Evolutionary conservation across 2,888 invertebrate species (phyloP).

Genomic region (Julus scanicus): DNA sequence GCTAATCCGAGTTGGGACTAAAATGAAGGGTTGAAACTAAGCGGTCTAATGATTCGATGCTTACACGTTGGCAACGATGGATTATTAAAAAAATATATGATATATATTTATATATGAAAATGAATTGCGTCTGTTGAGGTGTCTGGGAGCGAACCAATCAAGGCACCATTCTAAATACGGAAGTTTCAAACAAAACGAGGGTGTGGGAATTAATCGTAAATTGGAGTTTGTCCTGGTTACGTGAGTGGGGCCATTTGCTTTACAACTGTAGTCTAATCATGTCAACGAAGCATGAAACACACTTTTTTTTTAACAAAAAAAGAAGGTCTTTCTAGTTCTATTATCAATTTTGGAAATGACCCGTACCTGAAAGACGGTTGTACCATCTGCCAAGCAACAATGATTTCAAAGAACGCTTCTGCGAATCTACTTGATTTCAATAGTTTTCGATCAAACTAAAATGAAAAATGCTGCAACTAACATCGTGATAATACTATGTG

Average conservation of each 20-base stretch:
- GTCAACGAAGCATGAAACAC: constrained; percentile 45
- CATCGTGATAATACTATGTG: constrained; percentile 43
- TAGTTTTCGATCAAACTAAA: constrained; percentile 25
- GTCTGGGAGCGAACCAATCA: constrained; percentile 45
- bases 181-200: not conserved
- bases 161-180: constrained; percentile 25
- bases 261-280: constrained; percentile 40
- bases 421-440: constrained; percentile 47
- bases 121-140: constrained; percentile 33
- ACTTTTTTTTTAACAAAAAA: not conserved
- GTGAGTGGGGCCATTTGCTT: constrained; percentile 40
- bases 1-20: constrained; percentile 39
- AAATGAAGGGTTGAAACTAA: constrained; percentile 43
- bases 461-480: constrained; percentile 45
- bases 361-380: constrained; percentile 45
- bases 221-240: constrained; percentile 44
- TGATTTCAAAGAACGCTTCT: constrained; percentile 45
- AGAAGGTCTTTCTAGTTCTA: constrained; percentile 6
- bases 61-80: constrained; percentile 30
- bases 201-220: not conserved
- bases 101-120: constrained; percentile 40
- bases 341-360: constrained; percentile 43
- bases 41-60: constrained; percentile 24
- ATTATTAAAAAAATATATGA: constrained; percentile 38
- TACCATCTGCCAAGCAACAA: constrained; percentile 45